phyloP scores from a whole-genome alignment of 2,888 invertebrate species.

The Brachycybe producta region DNA sequence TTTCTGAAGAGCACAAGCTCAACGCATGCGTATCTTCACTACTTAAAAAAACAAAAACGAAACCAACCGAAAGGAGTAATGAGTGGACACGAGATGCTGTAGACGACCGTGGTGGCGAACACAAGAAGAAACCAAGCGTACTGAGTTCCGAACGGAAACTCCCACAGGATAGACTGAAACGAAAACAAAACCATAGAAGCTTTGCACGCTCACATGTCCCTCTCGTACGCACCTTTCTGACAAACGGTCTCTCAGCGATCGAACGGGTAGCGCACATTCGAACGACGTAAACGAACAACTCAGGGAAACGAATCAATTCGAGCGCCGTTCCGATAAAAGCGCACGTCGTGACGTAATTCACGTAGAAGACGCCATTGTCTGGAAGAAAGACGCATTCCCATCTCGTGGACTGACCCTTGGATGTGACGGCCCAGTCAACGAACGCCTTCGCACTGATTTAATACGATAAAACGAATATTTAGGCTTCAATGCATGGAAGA shows the following conservation, averaged over 20 bases:
- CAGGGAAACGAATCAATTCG: constrained; percentile 82
- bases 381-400: constrained; percentile 90
- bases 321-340: constrained; percentile 81
- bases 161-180: constrained; percentile 63
- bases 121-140: constrained; percentile 88
- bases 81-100: constrained; percentile 82
- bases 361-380: constrained; percentile 92
- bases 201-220: neutral
- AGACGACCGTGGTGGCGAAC: constrained; percentile 79
- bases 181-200: neutral
- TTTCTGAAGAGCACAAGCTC: too few species aligned
- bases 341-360: constrained; percentile 89
- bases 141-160: constrained; percentile 86
- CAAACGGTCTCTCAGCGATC: constrained; percentile 34
- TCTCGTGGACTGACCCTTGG: constrained; percentile 24
- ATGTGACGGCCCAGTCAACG: constrained; percentile 54
- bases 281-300: constrained; percentile 75
- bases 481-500: constrained; percentile 5
- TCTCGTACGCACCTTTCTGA: constrained; percentile 34
- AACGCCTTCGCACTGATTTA: constrained; percentile 52
- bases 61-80: constrained; percentile 73
- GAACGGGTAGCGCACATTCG: constrained; percentile 56
- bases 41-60: neutral
- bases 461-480: neutral
- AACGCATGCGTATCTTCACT: too few species aligned